phyloP scores from a whole-genome alignment of 2,113 vertebrate species.

The Anolis sagrei region DNA sequence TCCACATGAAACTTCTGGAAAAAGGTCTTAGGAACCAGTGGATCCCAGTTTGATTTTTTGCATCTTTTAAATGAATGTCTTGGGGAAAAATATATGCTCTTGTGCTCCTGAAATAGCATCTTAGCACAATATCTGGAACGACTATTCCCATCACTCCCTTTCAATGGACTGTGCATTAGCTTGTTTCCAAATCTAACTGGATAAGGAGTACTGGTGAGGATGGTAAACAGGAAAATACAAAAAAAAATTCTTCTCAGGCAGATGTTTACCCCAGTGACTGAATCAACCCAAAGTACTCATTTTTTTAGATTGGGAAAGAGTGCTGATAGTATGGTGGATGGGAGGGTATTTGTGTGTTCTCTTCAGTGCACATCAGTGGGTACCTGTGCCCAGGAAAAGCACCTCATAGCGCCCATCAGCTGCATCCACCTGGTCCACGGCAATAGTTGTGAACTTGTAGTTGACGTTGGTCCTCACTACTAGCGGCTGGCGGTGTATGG shows the following conservation, averaged over 20 bases:
- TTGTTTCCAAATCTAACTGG: not conserved
- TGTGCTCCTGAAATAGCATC: not conserved
- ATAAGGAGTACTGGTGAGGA: not conserved
- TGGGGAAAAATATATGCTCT: not conserved
- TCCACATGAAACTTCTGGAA: not conserved
- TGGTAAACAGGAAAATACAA: not conserved
- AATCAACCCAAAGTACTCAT: not conserved
- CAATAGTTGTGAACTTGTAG: slow-evolving; percentile 96
- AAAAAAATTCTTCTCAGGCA: not conserved
- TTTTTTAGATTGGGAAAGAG: slow-evolving; percentile 51
- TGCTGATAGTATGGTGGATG: slow-evolving; percentile 41
- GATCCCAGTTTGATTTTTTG: not conserved
- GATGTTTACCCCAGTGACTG: not conserved
- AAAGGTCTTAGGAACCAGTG: not conserved
- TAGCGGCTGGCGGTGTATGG: slow-evolving; percentile 94
- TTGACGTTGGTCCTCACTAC: slow-evolving; percentile 94
- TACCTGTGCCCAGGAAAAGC: slow-evolving; percentile 99
- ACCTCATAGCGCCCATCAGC: slow-evolving; percentile 98
- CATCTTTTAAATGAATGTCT: not conserved
- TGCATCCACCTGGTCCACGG: slow-evolving; percentile 96
- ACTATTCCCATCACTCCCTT: not conserved
- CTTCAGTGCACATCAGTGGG: slow-evolving; percentile 75
- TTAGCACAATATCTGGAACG: not conserved
- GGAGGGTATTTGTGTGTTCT: slow-evolving; percentile 63
- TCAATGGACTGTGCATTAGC: not conserved